phyloP scores from a whole-genome alignment of 2,888 invertebrate species.

The Elysia crispata region DNA sequence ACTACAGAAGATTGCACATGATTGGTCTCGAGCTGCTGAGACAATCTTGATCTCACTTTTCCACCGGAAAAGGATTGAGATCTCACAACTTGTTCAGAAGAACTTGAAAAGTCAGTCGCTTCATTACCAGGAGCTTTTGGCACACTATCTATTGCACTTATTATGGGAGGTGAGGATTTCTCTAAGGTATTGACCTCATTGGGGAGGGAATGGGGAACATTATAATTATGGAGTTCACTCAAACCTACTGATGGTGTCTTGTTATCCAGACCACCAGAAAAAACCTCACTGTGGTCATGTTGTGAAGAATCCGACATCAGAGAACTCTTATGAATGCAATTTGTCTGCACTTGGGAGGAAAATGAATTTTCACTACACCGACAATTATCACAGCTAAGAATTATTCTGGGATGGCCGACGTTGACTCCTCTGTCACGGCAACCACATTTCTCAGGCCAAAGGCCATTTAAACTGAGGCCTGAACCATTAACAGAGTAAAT shows the following conservation, averaged over 20 bases:
- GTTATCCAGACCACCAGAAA: not conserved
- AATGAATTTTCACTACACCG: no score
- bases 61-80: constrained; percentile 47
- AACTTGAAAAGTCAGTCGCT: constrained; percentile 14
- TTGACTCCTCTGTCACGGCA: no score
- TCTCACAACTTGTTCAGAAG: constrained; percentile 30
- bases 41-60: constrained; percentile 53
- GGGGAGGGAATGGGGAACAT: constrained; percentile 1
- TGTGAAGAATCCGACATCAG: no score
- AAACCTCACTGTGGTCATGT: no score
- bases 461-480: no score
- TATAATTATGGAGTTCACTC: constrained; percentile 42
- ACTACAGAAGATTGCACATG: not conserved
- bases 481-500: no score
- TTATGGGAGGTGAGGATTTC: constrained; percentile 53
- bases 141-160: constrained; percentile 55
- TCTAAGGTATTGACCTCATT: constrained; percentile 61
- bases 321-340: no score
- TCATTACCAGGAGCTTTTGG: not conserved
- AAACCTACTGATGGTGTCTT: constrained; percentile 13
- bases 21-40: constrained; percentile 49
- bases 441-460: no score
- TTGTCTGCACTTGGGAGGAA: no score
- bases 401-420: no score
- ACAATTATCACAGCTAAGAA: no score